Evolutionary conservation across 2,797 vertebrate genomes (phyloP).

Genomic region (Monodelphis domestica): DNA sequence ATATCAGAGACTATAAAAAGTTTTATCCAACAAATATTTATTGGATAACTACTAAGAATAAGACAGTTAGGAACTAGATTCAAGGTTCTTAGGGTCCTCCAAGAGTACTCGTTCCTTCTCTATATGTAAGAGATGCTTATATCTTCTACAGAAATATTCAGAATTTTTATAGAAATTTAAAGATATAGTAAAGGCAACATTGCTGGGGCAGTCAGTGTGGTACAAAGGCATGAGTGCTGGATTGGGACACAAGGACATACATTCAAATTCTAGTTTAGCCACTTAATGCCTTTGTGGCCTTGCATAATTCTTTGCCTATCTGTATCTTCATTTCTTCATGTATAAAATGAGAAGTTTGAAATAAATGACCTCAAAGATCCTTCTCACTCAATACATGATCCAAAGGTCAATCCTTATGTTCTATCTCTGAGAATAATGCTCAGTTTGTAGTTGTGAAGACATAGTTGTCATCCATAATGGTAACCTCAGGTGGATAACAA

Average conservation of each 20-base stretch:
- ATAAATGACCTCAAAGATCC: background rate
- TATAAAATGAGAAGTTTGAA: background rate
- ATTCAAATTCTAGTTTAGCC: background rate
- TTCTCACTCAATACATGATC: background rate
- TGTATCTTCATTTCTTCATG: background rate
- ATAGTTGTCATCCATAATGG: background rate
- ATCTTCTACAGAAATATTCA: fast-evolving
- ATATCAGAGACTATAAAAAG: background rate
- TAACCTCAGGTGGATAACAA: background rate
- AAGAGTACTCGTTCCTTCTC: background rate
- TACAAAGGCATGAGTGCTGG: background rate
- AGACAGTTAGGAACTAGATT: background rate
- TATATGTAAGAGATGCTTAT: background rate
- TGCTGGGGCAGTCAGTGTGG: background rate
- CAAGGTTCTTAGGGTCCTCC: background rate
- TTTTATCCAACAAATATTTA: background rate
- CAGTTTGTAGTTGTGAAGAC: background rate
- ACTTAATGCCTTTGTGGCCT: background rate
- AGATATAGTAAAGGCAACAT: background rate
- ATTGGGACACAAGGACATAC: background rate
- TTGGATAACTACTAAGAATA: fast-evolving
- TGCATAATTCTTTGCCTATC: background rate
- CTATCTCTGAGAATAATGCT: background rate
- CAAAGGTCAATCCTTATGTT: background rate
- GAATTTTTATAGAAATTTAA: background rate